Evolutionary conservation across 1,140 invertebrate species (phyloP), one percentile per base, ranked within the genome.

Genomic region (Aradophagus sp.): DNA sequence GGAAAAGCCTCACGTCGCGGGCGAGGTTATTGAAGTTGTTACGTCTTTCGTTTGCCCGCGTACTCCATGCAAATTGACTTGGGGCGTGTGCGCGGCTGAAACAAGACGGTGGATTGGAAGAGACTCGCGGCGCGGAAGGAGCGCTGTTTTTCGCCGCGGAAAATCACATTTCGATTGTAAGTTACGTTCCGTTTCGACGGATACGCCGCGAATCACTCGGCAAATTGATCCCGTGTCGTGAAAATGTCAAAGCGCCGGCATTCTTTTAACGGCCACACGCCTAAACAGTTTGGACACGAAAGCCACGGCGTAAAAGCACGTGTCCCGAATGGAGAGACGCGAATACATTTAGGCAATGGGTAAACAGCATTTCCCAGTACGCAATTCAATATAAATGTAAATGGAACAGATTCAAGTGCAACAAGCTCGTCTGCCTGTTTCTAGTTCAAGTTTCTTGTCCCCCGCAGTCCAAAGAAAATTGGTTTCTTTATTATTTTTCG

Each of bases 361-460:
- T 77, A 80, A 80, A 81, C 75, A 80, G 77, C 74, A 71, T 75
- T 72, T 78, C 68, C 73, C 79, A 74, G 76, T 75, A 75, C 72
- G 79, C 72, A 77, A 79, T 84, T 83, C 83, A 84, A 84, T 84
- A 84, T 84, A 83, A 84, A 84, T 84, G 83, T 84, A 84, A 84
- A 84, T 84, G 77, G 79, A 83, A 79, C 78, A 81, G 79, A 84
- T 84, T 81, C 76, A 69, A 79, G 77, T 68, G 76, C 73, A 77
- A 74, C 69, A 56, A 58, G 76, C 69, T 72, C 71, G 74, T 48
- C 69, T 32, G 41, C 19, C 29, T 56, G 50, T 67, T 63, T 58
- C 55, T 47, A 50, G 52, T 68, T 50, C 52, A 39, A 62, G 50
- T 45, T 62, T 56, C 41, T 56, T 62, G 50, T 44, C 26, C 23